These are phyloP conservation scores for Eubasilissa regina DNA, from an alignment of 1,140 invertebrate genomes.

Conservation along the genomic window DNA sequence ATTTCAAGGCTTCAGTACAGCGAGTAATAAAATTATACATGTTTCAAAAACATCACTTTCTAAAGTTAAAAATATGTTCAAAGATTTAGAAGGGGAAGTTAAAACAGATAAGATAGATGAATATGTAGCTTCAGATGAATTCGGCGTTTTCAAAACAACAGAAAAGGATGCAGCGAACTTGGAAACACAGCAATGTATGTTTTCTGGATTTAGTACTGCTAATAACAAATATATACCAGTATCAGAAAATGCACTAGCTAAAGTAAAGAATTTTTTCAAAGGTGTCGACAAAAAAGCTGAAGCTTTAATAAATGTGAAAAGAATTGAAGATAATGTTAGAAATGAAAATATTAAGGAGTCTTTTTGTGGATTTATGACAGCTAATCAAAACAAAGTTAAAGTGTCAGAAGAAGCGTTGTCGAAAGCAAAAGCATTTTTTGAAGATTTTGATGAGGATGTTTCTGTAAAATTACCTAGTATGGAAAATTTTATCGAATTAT, in stretches of 20 bases:
- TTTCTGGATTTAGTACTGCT: conserved; percentile 29
- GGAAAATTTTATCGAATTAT: too few relatives aligned
- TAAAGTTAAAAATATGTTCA: conserved; percentile 66
- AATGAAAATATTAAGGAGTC: background rate
- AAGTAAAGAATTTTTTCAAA: background rate
- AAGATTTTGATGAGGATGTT: conserved; percentile 41
- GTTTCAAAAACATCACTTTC: conserved; percentile 62
- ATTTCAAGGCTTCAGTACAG: conserved; percentile 66
- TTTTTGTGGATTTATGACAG: conserved; percentile 51
- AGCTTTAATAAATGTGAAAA: background rate
- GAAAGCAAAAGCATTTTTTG: conserved; percentile 61
- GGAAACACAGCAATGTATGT: conserved; percentile 1
- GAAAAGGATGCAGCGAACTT: background rate
- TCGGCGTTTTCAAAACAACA: background rate
- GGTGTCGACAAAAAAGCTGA: conserved; percentile 1
- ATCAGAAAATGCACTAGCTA: conserved; percentile 9
- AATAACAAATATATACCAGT: conserved; percentile 16
- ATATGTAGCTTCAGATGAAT: background rate
- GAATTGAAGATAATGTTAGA: background rate
- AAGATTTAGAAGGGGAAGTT: conserved; percentile 51
- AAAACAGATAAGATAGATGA: conserved; percentile 56
- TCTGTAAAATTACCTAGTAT: too few relatives aligned
- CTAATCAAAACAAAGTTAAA: conserved; percentile 61
- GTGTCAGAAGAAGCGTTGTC: conserved; percentile 62
- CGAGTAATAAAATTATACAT: conserved; percentile 19